phyloP scores from a whole-genome alignment of 2,113 vertebrate genomes.

The Phylloscopus whistleri region DNA sequence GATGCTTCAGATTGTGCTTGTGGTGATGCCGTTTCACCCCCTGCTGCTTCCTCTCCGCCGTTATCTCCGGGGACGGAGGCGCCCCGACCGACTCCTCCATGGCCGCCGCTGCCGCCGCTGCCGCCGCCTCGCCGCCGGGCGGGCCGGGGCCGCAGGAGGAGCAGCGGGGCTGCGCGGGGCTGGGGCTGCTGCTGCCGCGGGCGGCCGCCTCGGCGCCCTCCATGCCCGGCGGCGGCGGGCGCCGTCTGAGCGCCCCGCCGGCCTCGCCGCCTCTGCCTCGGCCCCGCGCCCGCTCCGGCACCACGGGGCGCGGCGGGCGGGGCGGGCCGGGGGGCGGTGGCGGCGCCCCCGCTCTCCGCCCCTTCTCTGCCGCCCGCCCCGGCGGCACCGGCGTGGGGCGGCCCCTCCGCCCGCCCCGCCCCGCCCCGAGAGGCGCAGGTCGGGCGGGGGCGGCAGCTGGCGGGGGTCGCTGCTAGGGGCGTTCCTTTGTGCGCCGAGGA shows the following conservation, averaged over 20 bases:
- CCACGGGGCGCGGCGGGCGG: too few species aligned
- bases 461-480: fast-evolving
- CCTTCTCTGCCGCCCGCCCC: too few species aligned
- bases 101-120: background rate
- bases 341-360: too few species aligned
- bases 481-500: background rate
- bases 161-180: background rate
- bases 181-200: too few species aligned
- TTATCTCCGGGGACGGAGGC: background rate
- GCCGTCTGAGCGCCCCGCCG: too few species aligned
- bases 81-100: slow-evolving; percentile 8
- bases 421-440: background rate
- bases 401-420: background rate
- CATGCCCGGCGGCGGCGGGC: too few species aligned
- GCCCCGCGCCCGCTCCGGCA: too few species aligned
- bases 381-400: background rate
- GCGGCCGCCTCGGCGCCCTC: too few species aligned
- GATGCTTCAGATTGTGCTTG: slow-evolving; percentile 98
- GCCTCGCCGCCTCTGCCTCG: too few species aligned
- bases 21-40: slow-evolving; percentile 95
- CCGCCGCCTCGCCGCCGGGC: background rate
- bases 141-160: background rate
- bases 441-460: background rate
- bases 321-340: too few species aligned
- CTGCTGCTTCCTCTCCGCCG: slow-evolving; percentile 69